A percentile compares a stretch with the other conserved stretches of the same genome.
These are phyloP conservation scores for Perdita meconis DNA, from an alignment of 2,888 invertebrate species.

Conservation along the genomic window DNA sequence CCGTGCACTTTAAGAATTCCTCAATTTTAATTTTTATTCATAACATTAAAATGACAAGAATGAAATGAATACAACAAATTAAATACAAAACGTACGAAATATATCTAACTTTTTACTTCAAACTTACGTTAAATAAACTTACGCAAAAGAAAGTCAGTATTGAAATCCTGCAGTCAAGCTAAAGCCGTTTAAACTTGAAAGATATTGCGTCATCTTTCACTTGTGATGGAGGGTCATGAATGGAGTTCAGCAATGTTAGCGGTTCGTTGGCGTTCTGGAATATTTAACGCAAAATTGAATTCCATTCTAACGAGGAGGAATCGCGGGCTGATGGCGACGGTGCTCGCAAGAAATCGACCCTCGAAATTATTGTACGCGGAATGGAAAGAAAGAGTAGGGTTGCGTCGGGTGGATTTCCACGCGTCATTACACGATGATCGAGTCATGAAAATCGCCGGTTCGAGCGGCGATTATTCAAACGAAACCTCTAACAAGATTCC, in stretches of 20 bases:
- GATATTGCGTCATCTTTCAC: not conserved
- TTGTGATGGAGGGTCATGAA: conserved; percentile 70
- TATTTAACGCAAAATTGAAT: conserved; percentile 82
- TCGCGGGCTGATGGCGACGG: conserved; percentile 60
- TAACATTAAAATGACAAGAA: too few species aligned
- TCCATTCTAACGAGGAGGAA: conserved; percentile 80
- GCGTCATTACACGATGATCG: conserved; percentile 82
- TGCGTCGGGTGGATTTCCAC: conserved; percentile 74
- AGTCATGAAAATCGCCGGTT: conserved; percentile 81
- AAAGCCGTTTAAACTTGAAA: too few species aligned
- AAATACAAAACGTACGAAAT: too few species aligned
- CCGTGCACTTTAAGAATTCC: too few species aligned
- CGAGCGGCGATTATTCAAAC: conserved; percentile 82
- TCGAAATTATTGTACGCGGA: conserved; percentile 66
- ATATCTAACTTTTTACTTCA: too few species aligned
- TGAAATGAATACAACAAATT: too few species aligned
- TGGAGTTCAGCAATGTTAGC: conserved; percentile 74
- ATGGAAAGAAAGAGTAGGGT: conserved; percentile 33
- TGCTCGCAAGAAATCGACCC: conserved; percentile 60
- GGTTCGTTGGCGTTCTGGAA: conserved; percentile 76
- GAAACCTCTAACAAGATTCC: conserved; percentile 82
- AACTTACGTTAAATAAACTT: too few species aligned
- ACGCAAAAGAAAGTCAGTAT: too few species aligned
- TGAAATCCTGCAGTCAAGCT: too few species aligned
- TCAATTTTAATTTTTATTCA: too few species aligned